Evolutionary conservation across 2,888 invertebrate species (phyloP), one percentile per base, ranked within the genome.

Genomic region (Listrodromus nycthemerus): DNA sequence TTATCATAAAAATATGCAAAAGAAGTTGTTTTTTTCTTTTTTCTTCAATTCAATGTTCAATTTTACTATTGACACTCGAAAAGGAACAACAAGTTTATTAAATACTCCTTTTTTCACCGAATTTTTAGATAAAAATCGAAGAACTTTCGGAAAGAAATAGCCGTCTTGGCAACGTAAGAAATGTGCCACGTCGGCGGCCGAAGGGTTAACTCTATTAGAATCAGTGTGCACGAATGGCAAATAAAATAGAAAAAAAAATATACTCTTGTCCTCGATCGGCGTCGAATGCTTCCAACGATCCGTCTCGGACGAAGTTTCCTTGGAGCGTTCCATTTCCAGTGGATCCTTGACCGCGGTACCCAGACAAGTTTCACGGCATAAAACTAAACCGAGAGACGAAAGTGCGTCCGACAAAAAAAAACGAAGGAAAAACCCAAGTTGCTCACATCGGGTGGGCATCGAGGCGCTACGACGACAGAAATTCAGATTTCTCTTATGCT

Each of bases 401-500:
- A 69, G 48, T 27, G 50, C 24, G 55, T 24, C 61, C 61, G 13
- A 16, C 16, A 48, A 24, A 67, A 67, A 45, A 45, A 24, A 16
- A 45, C 24, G 5, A 67, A 67, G 48, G 8, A 50, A 69, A 69
- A 50, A 3, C 16, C 16, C 16, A n/a, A 16, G 27, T 8, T 7
- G 1, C 19, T 61, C 58, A 30, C 30, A 61, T 19, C 6, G 45
- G 58, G 45, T 58, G 58, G 58, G 2, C 27, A 77, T 67, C n/a
- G 67, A 27, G 55, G 19, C 41, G 55, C 41, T 33, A 37, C 21
- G 52, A 37, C 21, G 52, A 21, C 65, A 65, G 67, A 58, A 76
- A 76, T 30, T 76, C 55, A 48, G 30, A 69, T 69, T 69, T 61
- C 69, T 61, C 69, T 77, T 16, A 5, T 45, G 33, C 52, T 27